These are phyloP conservation scores for Drosophila aff. DNA, from an alignment of 1,140 invertebrate species.

Conservation along the genomic window DNA sequence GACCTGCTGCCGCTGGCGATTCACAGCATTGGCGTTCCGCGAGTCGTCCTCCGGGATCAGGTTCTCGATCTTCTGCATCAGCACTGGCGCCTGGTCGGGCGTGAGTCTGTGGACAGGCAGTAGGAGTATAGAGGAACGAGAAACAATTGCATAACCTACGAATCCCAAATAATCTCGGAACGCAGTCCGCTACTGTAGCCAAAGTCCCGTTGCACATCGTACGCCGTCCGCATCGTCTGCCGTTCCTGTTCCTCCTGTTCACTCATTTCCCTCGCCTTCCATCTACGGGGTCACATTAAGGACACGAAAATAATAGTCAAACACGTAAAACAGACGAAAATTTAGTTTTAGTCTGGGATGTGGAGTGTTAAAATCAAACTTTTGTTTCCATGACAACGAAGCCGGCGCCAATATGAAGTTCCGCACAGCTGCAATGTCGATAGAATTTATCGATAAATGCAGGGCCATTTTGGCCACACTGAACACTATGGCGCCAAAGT, in stretches of 20 bases:
- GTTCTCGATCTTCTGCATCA: slow-evolving; percentile 66
- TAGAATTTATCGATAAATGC: not conserved
- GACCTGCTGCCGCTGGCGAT: slow-evolving; percentile 46
- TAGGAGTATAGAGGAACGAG: not conserved
- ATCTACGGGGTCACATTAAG: not conserved
- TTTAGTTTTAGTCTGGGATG: not conserved
- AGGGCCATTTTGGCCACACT: not conserved
- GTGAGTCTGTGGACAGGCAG: slow-evolving; percentile 36
- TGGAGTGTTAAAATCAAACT: slow-evolving; percentile 3
- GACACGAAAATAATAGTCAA: not conserved
- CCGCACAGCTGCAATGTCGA: not conserved
- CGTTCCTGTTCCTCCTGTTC: slow-evolving; percentile 1
- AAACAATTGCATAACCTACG: slow-evolving; percentile 55
- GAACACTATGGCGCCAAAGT: not conserved
- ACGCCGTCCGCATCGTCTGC: slow-evolving; percentile 54
- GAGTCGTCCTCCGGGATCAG: slow-evolving; percentile 43
- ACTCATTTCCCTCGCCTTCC: not conserved
- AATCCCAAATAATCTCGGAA: slow-evolving; percentile 78
- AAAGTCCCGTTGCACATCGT: slow-evolving; percentile 77
- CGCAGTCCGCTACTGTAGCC: slow-evolving; percentile 61
- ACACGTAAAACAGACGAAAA: not conserved
- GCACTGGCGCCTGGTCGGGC: slow-evolving; percentile 57
- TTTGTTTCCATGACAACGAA: slow-evolving; percentile 33
- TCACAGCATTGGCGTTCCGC: slow-evolving; percentile 26
- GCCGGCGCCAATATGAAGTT: slow-evolving; percentile 34